Evolutionary conservation across 1,140 invertebrate genomes (phyloP), one percentile per base, ranked within the genome.

Genomic region (Catajapyx aquilonaris): DNA sequence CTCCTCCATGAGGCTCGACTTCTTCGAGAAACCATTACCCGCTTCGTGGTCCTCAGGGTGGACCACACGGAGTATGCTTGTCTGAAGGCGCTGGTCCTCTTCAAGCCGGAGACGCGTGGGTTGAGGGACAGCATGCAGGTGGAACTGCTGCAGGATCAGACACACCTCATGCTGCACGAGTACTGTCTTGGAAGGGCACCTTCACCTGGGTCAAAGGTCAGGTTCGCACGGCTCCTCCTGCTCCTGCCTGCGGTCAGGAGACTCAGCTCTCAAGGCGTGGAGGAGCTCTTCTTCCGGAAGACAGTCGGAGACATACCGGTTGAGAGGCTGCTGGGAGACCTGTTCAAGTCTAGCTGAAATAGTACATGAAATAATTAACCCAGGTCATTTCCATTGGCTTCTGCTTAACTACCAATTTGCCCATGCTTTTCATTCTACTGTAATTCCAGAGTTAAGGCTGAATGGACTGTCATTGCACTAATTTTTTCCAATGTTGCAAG

Each of bases 61-160:
- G 81, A 87, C 53, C 71, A 80, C 47, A 81, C 76, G 0, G 83
- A 88, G 51, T 79, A 76, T 48, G 76, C 83, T 17, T 86, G 76
- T 54, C 57, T 87, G 1, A 86, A 86, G 54, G 76, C 78, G 0
- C 62, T 80, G 1, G 65, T 81, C 11, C 60, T 88, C 1, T 87
- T 86, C 50, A 77, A 77, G 57, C 69, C 74, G 61, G 78, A 83
- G 53, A 62, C 63, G 19, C 51, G 65, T 44, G 72, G 71, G 2
- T 53, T 76, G n/a, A 61, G 62, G 25, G 65, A 75, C 42, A 54
- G 64, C 0, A 50, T 59, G 2, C 64, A 74, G 41, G 63, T 81
- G 2, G 69, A 80, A 50, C 55, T 70, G 1, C 48, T 81, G 1
- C 79, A 84, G 59, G 78, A 83, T 44, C 76, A 83, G 53, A 75